Percentiles rank a stretch among this genome's conserved stretches.
Evolutionary conservation across 2,888 invertebrate species (phyloP).

Genomic region (Chymomyza fuscimana): DNA sequence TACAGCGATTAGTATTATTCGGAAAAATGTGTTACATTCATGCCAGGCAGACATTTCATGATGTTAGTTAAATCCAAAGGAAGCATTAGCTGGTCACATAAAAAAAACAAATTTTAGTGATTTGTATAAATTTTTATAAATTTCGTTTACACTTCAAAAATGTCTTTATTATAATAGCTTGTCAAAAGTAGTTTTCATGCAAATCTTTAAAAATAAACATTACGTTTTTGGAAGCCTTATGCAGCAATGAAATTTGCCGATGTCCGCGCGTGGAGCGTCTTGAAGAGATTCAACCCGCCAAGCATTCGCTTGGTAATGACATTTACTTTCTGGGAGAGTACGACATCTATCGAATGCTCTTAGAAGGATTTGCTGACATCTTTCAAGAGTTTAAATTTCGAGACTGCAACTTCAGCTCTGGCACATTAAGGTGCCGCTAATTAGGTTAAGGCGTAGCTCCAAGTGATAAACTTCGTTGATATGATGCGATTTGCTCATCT

Average conservation of each 20-base stretch:
- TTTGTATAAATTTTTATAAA: neutral
- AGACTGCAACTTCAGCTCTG: too few species aligned
- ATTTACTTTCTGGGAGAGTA: too few species aligned
- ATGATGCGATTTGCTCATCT: neutral
- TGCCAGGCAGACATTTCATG: constrained; percentile 61
- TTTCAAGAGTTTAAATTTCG: too few species aligned
- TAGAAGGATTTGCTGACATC: neutral
- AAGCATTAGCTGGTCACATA: neutral
- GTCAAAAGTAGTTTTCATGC: neutral
- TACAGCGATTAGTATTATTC: neutral
- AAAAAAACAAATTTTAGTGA: neutral
- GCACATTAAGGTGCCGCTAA: too few species aligned
- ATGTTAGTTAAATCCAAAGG: constrained; percentile 30
- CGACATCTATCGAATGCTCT: neutral
- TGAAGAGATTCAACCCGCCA: too few species aligned
- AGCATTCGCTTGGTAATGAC: neutral
- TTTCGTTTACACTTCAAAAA: neutral
- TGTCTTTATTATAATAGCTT: neutral
- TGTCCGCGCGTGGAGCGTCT: too few species aligned
- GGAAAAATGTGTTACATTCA: constrained; percentile 19
- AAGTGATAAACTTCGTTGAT: too few species aligned
- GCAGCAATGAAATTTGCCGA: too few species aligned
- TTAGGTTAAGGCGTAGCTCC: too few species aligned
- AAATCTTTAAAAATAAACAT: neutral
- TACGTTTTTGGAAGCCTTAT: neutral